Conservation (phyloP, 2,797 vertebrate species). For the Spinus pinus region DNA sequence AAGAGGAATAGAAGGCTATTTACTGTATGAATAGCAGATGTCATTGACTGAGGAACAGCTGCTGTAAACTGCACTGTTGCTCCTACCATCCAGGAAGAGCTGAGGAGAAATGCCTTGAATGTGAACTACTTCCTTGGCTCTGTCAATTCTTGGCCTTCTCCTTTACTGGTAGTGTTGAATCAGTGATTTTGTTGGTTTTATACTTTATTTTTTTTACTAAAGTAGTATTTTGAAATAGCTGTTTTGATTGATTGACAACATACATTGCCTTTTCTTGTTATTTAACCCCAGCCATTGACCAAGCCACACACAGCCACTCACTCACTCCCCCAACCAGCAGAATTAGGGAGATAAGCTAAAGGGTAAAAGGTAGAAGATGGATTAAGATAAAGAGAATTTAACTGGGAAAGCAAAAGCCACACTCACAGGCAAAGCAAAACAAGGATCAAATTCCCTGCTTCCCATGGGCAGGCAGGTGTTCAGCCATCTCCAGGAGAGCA, state of each 20-base stretch:
- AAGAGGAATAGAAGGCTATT: neutral
- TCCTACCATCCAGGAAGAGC: neutral
- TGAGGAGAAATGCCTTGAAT: neutral
- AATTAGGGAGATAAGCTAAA: neutral
- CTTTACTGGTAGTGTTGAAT: neutral
- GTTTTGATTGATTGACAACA: neutral
- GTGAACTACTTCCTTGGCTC: neutral
- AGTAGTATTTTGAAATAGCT: neutral
- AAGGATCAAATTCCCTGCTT: neutral
- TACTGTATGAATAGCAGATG: neutral
- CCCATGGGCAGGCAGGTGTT: neutral
- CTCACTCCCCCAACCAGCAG: neutral
- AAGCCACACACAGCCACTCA: rapidly evolving
- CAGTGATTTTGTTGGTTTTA: neutral
- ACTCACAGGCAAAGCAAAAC: neutral
- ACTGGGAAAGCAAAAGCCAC: neutral
- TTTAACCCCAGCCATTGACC: neutral
- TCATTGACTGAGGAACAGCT: neutral
- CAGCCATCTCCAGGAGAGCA: neutral
- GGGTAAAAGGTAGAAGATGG: neutral
- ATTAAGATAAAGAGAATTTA: neutral
- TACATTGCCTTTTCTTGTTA: neutral
- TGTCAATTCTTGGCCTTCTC: neutral
- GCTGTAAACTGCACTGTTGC: neutral
- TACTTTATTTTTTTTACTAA: neutral